Evolutionary conservation across 1,140 invertebrate genomes (phyloP).

Genomic region (Reticulitermes speratus): DNA sequence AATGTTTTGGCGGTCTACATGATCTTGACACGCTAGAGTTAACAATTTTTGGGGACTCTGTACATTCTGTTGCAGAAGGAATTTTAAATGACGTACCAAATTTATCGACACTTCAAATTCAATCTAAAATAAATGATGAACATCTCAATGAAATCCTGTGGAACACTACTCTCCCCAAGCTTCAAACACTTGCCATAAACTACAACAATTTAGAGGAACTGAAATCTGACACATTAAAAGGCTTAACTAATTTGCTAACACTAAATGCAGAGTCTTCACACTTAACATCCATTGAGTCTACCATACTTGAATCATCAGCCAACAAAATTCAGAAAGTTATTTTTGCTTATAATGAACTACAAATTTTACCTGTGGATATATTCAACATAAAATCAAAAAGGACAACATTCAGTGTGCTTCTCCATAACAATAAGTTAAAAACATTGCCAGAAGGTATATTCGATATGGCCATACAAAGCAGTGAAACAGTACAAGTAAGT

Average conservation of each 20-base stretch:
- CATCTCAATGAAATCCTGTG: not conserved
- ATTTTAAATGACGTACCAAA: not conserved
- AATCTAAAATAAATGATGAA: not conserved
- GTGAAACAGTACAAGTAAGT: not conserved
- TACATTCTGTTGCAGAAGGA: not conserved
- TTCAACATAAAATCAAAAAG: not conserved
- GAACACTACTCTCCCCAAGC: not conserved
- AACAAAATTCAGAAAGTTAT: not conserved
- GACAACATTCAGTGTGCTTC: not conserved
- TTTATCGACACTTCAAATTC: not conserved
- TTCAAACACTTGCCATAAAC: not conserved
- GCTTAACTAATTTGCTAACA: not conserved
- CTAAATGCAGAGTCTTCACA: not conserved
- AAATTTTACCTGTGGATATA: not conserved
- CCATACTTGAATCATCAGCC: not conserved
- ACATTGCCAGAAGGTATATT: not conserved
- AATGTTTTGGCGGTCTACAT: not conserved
- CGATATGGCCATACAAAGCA: not conserved
- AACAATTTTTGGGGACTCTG: not conserved
- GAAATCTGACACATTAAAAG: not conserved
- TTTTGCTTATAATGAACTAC: not conserved
- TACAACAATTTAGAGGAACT: not conserved
- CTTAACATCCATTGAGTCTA: not conserved
- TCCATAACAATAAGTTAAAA: not conserved
- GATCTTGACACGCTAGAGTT: not conserved